Evolutionary conservation across 1,140 invertebrate species (phyloP).

Genomic region (Drosophila tristis): DNA sequence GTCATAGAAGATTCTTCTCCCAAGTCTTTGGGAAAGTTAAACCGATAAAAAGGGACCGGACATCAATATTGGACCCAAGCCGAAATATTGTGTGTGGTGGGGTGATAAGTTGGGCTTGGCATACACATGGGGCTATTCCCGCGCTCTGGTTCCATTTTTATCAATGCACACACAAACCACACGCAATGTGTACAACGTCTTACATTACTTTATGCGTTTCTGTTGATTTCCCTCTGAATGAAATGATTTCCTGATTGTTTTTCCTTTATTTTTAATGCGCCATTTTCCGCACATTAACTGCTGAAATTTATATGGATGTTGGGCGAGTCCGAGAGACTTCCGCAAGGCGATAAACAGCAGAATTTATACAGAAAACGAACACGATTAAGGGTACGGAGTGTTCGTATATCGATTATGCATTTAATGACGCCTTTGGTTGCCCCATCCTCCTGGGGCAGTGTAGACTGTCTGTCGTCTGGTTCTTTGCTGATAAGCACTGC

Average conservation of each 20-base stretch:
- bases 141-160: constrained; percentile 18
- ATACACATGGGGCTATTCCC: neutral
- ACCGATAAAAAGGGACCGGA: constrained; percentile 22
- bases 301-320: constrained; percentile 12
- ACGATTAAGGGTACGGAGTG: neutral
- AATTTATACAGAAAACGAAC: constrained; percentile 11
- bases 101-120: too few species aligned
- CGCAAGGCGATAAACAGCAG: constrained; percentile 46
- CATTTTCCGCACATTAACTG: constrained; percentile 64
- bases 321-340: constrained; percentile 19
- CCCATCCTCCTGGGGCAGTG: constrained; percentile 13
- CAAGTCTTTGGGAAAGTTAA: constrained; percentile 6
- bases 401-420: constrained; percentile 33
- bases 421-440: constrained; percentile 23
- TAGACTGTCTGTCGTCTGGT: constrained; percentile 1
- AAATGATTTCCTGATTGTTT: constrained; percentile 55
- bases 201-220: constrained; percentile 29
- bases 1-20: constrained; percentile 9
- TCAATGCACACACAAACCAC: constrained; percentile 53
- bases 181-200: constrained; percentile 57
- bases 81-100: neutral
- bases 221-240: constrained; percentile 33
- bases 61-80: constrained; percentile 4
- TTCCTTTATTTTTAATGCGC: constrained; percentile 49
- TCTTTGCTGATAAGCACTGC: constrained; percentile 44